Conservation (phyloP, 2,888 invertebrate genomes). For the Altica lythri region DNA sequence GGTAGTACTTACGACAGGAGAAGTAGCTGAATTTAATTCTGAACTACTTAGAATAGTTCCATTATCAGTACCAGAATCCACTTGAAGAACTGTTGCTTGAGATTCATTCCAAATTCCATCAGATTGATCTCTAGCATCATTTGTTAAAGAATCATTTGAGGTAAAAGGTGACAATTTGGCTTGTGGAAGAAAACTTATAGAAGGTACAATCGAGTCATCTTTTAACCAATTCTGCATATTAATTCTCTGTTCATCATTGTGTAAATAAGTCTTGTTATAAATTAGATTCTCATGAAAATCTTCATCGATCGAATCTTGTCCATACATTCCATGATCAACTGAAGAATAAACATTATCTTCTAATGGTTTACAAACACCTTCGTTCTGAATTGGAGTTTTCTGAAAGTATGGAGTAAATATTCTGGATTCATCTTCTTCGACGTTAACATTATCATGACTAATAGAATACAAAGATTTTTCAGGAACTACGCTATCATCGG, state of each 20-base stretch:
- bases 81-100: conserved; percentile 80
- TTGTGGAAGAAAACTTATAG: conserved; percentile 55
- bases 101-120: conserved; percentile 91
- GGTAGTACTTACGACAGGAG: conserved; percentile 62
- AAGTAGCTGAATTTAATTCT: conserved; percentile 57
- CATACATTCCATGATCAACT: conserved; percentile 47
- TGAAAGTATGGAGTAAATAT: conserved; percentile 57
- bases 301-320: conserved; percentile 64
- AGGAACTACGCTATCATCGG: conserved; percentile 55
- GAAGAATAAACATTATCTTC: conserved; percentile 53
- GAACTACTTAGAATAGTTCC: conserved; percentile 63
- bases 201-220: conserved; percentile 60
- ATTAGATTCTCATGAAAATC: conserved; percentile 83
- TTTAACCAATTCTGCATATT: conserved; percentile 53
- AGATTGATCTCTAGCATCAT: conserved; percentile 80
- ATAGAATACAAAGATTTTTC: conserved; percentile 62
- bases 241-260: conserved; percentile 46
- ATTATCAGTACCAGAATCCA: conserved; percentile 71
- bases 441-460: conserved; percentile 65
- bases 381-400: conserved; percentile 56
- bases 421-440: conserved; percentile 46
- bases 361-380: conserved; percentile 47
- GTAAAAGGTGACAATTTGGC: conserved; percentile 73
- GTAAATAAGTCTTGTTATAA: conserved; percentile 71
- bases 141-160: conserved; percentile 82